Conservation (phyloP, 2,888 invertebrate species). For the Phrixothrix hirtus region DNA sequence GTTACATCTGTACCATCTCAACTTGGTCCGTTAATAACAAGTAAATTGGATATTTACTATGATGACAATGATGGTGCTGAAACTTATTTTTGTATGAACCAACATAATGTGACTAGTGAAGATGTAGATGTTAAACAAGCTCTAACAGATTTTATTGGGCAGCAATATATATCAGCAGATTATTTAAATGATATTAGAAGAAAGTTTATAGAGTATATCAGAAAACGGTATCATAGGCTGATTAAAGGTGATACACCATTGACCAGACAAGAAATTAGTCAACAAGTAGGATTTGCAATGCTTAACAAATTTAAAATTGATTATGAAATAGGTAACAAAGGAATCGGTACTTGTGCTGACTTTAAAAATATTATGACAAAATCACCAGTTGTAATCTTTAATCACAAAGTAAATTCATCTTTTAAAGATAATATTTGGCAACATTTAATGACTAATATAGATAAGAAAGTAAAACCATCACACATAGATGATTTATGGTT, state of each 20-base stretch:
- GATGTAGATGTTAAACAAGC: conserved; percentile 4
- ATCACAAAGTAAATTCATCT: conserved; percentile 7
- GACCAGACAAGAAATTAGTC: conserved; percentile 9
- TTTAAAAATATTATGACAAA: conserved; percentile 3
- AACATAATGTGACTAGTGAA: conserved; percentile 7
- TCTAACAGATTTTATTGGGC: conserved; percentile 11
- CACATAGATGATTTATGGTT: conserved; percentile 14
- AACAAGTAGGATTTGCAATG: conserved; percentile 6
- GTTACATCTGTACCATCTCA: not conserved
- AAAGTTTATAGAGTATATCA: conserved; percentile 9
- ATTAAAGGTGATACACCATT: conserved; percentile 5
- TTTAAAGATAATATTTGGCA: conserved; percentile 14
- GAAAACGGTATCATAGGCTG: conserved; percentile 7
- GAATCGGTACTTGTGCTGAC: not conserved
- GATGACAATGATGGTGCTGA: not conserved
- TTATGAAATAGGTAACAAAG: not conserved
- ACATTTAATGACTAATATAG: conserved; percentile 4
- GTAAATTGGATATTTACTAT: not conserved
- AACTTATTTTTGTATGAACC: conserved; percentile 18
- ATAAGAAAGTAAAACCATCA: conserved; percentile 5
- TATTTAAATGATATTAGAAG: conserved; percentile 11
- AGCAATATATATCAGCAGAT: conserved; percentile 1
- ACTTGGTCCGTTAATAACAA: conserved; percentile 10
- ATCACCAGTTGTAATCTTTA: conserved; percentile 9
- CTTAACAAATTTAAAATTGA: conserved; percentile 11